A percentile compares a stretch with the other conserved stretches of the same genome.
Conservation (phyloP, 2,113 vertebrate species). For the Eudyptes chrysolophus region DNA sequence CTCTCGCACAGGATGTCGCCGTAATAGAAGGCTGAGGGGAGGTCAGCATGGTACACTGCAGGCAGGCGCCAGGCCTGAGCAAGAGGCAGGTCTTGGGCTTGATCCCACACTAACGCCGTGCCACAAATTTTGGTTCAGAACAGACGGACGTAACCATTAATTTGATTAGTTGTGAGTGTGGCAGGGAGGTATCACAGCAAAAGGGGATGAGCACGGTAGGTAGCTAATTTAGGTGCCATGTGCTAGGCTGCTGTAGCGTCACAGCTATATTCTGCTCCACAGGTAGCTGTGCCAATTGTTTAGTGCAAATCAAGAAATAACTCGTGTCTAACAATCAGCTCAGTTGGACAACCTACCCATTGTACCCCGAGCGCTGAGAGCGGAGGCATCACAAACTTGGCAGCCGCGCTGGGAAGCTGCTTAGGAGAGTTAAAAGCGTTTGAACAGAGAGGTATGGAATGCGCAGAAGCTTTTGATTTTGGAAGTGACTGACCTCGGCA, state of each 20-base stretch:
- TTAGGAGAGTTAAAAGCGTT: not conserved
- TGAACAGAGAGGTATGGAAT: not conserved
- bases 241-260: not conserved
- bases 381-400: not conserved
- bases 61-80: not conserved
- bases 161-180: constrained; percentile 8
- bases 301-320: not conserved
- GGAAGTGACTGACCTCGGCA: not conserved
- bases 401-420: not conserved
- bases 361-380: not conserved
- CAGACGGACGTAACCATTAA: not conserved
- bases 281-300: constrained; percentile 11
- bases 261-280: not conserved
- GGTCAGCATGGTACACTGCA: not conserved
- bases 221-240: constrained; percentile 17
- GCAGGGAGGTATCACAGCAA: not conserved
- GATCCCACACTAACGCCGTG: not conserved
- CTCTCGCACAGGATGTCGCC: not conserved
- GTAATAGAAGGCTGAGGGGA: not conserved
- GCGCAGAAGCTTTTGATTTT: not conserved
- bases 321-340: not conserved
- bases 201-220: not conserved
- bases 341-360: not conserved
- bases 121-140: not conserved
- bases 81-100: not conserved